These are phyloP conservation scores for Notothenia coriiceps DNA, from an alignment of 2,113 vertebrate genomes.

Conservation along the genomic window DNA sequence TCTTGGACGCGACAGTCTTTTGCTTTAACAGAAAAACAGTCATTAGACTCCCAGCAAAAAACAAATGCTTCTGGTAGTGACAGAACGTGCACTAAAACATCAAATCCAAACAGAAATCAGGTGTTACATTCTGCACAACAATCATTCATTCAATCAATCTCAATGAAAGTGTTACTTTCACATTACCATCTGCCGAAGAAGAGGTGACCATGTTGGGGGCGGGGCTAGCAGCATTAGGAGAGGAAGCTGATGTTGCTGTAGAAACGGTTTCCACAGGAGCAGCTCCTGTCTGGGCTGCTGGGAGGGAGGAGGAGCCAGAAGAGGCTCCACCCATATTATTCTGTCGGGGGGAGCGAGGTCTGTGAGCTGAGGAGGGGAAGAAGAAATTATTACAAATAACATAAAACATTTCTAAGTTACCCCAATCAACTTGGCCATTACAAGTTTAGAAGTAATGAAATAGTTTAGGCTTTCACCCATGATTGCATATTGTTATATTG, in stretches of 20 bases:
- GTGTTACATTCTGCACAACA: neutral
- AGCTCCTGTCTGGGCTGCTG: constrained; percentile 90
- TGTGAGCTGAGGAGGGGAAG: constrained; percentile 88
- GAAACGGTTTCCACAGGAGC: constrained; percentile 88
- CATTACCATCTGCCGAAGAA: constrained; percentile 90
- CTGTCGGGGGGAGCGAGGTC: constrained; percentile 96
- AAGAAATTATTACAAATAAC: neutral
- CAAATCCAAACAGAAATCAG: neutral
- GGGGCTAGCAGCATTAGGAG: constrained; percentile 93
- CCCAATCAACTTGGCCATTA: neutral
- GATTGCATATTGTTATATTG: too few relatives aligned
- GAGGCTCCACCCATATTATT: constrained; percentile 86
- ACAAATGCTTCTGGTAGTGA: neutral
- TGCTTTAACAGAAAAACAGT: constrained; percentile 76
- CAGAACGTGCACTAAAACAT: neutral
- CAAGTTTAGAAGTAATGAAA: too few relatives aligned
- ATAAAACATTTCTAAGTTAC: neutral
- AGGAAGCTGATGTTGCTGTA: constrained; percentile 88
- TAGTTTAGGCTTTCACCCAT: too few relatives aligned
- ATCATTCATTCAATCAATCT: neutral
- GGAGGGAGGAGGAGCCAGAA: constrained; percentile 87
- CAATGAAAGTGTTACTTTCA: neutral
- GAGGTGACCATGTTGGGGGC: constrained; percentile 90
- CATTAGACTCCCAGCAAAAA: neutral
- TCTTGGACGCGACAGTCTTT: constrained; percentile 96